Base-by-base conservation (phyloP, 1,140 invertebrate genomes). In the Sycobia sp. region DNA sequence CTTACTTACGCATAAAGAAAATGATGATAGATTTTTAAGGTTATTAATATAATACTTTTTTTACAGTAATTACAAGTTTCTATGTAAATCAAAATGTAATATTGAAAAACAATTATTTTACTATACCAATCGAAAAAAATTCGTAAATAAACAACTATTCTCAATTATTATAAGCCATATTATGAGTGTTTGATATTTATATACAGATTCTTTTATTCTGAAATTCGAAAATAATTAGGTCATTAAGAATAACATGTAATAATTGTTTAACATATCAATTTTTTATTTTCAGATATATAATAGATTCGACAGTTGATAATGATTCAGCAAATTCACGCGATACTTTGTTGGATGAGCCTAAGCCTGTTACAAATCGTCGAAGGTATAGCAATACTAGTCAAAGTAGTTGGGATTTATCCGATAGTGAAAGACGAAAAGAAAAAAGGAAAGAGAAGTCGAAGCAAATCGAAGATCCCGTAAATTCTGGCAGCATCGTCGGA, bases 1-100 rank as follows among this genome's bases (percentile, higher is more conserved):
- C 41, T 84, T 88, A 71, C 84, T 87, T 1, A 84, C 86, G 70
- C 75, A 86, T 38, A 87, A 83, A 76, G 76, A 68, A 44, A 71
- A 67, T 29, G 72, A 80, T 23, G 73, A 80, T 61, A 78, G 76
- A 74, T 80, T 75, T 62, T 71, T 76, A 50, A 76, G 76, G 76
- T 60, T 43, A 34, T 20, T 29, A 14, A 13, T 36, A 23, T 53
- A 23, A 29, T 8, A 2, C 25, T 27, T 61, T 22, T 34, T 58
- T 34, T 11, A 4, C 11, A 32, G 38, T n/a, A n/a, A 36, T 39
- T 41, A 38, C 27, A 51, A 16, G 22, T 1, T 50, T 18, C 11
- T 27, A 41, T 46, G 5, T 49, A 49, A 43, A 41, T 38, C n/a
- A n/a, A n/a, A n/a, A n/a, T n/a, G n/a, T n/a, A 41, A 9, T 18